phyloP scores from a whole-genome alignment of 2,888 invertebrate species.

The Muscina levida region DNA sequence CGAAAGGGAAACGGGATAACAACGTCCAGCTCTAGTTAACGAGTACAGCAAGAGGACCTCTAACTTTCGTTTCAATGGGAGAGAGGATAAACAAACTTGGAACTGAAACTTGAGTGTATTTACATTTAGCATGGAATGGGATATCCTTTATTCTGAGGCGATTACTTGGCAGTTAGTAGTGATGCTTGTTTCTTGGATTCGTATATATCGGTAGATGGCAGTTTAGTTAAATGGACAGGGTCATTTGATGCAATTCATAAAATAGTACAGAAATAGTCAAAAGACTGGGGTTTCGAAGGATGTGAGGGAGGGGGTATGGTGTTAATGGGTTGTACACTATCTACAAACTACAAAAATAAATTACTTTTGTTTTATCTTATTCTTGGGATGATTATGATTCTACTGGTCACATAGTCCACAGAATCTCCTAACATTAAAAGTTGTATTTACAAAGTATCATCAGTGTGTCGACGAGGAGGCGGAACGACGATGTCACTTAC shows the following conservation, averaged over 20 bases:
- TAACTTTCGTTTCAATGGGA: no score
- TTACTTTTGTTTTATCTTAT: slow-evolving; percentile 40
- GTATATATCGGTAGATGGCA: slow-evolving; percentile 35
- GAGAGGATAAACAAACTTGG: background rate
- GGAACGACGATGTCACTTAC: slow-evolving; percentile 77
- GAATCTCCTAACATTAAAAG: slow-evolving; percentile 31
- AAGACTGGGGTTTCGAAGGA: background rate
- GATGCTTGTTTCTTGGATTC: background rate
- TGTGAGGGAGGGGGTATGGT: background rate
- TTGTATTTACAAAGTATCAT: slow-evolving; percentile 52
- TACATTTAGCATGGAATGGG: slow-evolving; percentile 25
- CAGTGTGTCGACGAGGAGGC: slow-evolving; percentile 14
- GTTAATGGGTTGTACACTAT: slow-evolving; percentile 46
- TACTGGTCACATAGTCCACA: slow-evolving; percentile 18
- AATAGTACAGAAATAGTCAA: background rate
- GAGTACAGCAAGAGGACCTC: background rate
- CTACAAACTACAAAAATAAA: slow-evolving; percentile 66
- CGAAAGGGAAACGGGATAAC: slow-evolving; percentile 33
- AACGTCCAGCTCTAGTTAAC: slow-evolving; percentile 25
- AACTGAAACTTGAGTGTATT: slow-evolving; percentile 18
- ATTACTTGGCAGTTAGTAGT: background rate
- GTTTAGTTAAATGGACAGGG: slow-evolving; percentile 27
- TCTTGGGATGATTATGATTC: slow-evolving; percentile 27
- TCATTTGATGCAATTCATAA: background rate
- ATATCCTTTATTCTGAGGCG: background rate